Evolutionary conservation across 1,140 invertebrate genomes (phyloP).

Genomic region (Chymomyza costata): DNA sequence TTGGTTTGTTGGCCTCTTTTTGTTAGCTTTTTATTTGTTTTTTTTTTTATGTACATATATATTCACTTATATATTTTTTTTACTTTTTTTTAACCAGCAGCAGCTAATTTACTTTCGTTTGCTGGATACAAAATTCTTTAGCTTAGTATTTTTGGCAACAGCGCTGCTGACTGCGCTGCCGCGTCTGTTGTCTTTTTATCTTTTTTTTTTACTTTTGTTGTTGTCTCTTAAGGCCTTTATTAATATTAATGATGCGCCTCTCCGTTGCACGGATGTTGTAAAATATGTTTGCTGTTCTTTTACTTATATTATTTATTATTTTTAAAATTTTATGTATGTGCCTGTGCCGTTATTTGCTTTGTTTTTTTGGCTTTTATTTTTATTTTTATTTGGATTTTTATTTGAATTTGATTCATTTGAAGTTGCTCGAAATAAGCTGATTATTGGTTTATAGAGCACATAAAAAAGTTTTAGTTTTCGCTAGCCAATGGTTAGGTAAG

Average conservation of each 20-base stretch:
- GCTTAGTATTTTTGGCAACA: conserved; percentile 48
- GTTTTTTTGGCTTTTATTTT: conserved; percentile 7
- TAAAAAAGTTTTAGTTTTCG: too few relatives aligned
- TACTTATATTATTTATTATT: neutral
- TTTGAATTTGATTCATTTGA: too few relatives aligned
- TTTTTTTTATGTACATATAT: too few relatives aligned
- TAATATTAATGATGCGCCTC: conserved; percentile 64
- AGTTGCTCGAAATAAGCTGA: too few relatives aligned
- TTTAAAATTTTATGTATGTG: too few relatives aligned
- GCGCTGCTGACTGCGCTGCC: too few relatives aligned
- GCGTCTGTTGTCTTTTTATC: too few relatives aligned
- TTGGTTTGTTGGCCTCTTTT: conserved; percentile 35
- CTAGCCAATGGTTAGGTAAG: too few relatives aligned
- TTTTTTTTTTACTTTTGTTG: neutral
- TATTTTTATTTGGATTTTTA: neutral
- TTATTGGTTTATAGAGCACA: too few relatives aligned
- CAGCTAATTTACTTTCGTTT: conserved; percentile 38
- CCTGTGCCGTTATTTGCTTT: neutral
- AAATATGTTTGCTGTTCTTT: conserved; percentile 45
- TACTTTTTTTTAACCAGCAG: conserved; percentile 9
- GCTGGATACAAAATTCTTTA: conserved; percentile 22
- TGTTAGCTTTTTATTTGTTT: conserved; percentile 4
- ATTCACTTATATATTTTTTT: too few relatives aligned
- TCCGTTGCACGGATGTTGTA: conserved; percentile 26
- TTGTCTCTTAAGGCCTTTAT: conserved; percentile 38